Conservation (phyloP, 2,888 invertebrate species). For the Zelleria hepariella region DNA sequence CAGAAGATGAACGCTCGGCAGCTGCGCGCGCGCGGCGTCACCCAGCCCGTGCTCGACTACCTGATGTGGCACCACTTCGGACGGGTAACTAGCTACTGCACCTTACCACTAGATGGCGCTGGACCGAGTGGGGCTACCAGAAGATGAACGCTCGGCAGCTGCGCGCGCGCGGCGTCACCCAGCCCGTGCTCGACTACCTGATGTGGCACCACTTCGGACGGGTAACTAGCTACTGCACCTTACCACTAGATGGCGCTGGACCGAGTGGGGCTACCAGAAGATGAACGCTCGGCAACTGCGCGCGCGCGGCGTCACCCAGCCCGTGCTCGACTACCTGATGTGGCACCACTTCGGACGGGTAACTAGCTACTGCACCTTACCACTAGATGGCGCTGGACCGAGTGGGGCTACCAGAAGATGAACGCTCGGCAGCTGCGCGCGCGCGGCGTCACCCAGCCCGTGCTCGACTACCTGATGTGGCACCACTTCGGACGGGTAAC, state of each 20-base stretch:
- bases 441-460: slow-evolving; percentile 91
- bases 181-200: slow-evolving; percentile 92
- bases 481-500: slow-evolving; percentile 95
- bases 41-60: slow-evolving; percentile 92
- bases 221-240: slow-evolving; percentile 40
- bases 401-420: slow-evolving; percentile 99
- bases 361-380: background rate
- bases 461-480: slow-evolving; percentile 98
- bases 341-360: slow-evolving; percentile 99
- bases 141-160: slow-evolving; percentile 92
- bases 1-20: slow-evolving; percentile 94
- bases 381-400: slow-evolving; percentile 86
- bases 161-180: slow-evolving; percentile 90
- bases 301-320: slow-evolving; percentile 90
- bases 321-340: slow-evolving; percentile 95
- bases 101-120: slow-evolving; percentile 60
- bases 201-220: slow-evolving; percentile 99
- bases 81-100: slow-evolving; percentile 59
- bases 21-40: slow-evolving; percentile 89
- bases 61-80: slow-evolving; percentile 99
- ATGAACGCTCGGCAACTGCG: slow-evolving; percentile 88
- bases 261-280: slow-evolving; percentile 99
- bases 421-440: slow-evolving; percentile 87
- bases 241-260: slow-evolving; percentile 78
- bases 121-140: slow-evolving; percentile 99